Evolutionary conservation across 2,888 invertebrate species (phyloP).

Genomic region (Sympetrum striolatum): DNA sequence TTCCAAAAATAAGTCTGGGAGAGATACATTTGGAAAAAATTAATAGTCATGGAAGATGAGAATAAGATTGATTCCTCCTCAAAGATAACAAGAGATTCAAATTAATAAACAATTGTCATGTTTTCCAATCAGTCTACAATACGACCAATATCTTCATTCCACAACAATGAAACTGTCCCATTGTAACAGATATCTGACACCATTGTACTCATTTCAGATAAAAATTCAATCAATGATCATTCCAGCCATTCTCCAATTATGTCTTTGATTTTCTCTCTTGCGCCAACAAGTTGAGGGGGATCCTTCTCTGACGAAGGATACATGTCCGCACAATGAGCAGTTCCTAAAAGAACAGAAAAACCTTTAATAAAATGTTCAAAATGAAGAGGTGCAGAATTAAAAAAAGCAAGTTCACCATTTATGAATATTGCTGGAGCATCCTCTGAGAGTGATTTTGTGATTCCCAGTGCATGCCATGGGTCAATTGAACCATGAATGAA

Average conservation of each 20-base stretch:
- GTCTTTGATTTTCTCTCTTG: constrained; percentile 69
- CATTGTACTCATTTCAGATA: no score
- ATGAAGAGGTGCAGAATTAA: background rate
- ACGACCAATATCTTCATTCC: no score
- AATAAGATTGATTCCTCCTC: no score
- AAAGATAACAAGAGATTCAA: no score
- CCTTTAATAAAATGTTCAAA: background rate
- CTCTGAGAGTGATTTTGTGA: constrained; percentile 66
- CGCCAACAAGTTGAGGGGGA: constrained; percentile 70
- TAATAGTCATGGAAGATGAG: no score
- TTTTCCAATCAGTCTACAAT: no score
- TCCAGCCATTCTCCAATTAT: constrained; percentile 68
- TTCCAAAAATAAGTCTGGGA: no score
- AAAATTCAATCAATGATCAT: background rate
- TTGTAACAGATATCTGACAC: no score
- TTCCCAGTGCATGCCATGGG: constrained; percentile 85
- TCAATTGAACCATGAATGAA: constrained; percentile 90
- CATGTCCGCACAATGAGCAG: constrained; percentile 96
- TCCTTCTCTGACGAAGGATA: constrained; percentile 77
- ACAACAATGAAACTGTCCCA: no score
- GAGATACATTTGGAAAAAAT: no score
- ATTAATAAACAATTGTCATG: no score
- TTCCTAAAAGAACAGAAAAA: constrained; percentile 65
- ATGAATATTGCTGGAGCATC: constrained; percentile 76
- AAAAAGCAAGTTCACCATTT: constrained; percentile 63